phyloP scores from a whole-genome alignment of 2,797 vertebrate genomes.

The Buphagus erythrorhynchus region DNA sequence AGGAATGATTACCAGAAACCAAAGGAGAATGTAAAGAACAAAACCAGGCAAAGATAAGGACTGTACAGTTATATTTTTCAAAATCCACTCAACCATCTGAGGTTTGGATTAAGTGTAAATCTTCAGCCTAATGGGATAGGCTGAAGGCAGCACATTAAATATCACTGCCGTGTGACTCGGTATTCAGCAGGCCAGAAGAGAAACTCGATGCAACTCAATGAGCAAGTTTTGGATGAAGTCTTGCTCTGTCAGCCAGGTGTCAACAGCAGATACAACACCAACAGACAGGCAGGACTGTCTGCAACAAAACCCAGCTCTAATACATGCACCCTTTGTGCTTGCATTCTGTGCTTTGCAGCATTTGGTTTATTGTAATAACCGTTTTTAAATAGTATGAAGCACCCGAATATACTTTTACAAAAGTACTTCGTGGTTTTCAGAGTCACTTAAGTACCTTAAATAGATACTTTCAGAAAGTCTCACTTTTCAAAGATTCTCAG shows the following conservation, averaged over 20 bases:
- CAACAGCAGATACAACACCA: neutral
- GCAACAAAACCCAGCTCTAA: neutral
- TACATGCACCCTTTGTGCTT: neutral
- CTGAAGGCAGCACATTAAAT: neutral
- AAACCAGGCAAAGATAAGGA: neutral
- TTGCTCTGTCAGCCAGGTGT: neutral
- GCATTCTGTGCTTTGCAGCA: neutral
- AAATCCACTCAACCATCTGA: neutral
- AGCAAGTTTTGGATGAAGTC: neutral
- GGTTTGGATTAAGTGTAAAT: neutral
- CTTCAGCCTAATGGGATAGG: neutral
- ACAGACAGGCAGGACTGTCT: neutral
- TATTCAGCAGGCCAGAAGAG: neutral
- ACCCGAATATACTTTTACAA: neutral
- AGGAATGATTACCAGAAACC: neutral
- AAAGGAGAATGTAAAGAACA: neutral
- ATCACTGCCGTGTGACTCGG: neutral
- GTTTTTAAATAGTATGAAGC: neutral
- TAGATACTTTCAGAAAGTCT: neutral
- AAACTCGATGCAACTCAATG: neutral
- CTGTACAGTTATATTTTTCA: neutral
- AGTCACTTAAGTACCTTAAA: neutral
- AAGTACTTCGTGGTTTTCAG: neutral
- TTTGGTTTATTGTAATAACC: neutral
- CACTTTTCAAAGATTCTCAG: neutral